These are phyloP conservation scores for Caracal caracal DNA, from an alignment of 2,113 vertebrate genomes.

Conservation along the genomic window DNA sequence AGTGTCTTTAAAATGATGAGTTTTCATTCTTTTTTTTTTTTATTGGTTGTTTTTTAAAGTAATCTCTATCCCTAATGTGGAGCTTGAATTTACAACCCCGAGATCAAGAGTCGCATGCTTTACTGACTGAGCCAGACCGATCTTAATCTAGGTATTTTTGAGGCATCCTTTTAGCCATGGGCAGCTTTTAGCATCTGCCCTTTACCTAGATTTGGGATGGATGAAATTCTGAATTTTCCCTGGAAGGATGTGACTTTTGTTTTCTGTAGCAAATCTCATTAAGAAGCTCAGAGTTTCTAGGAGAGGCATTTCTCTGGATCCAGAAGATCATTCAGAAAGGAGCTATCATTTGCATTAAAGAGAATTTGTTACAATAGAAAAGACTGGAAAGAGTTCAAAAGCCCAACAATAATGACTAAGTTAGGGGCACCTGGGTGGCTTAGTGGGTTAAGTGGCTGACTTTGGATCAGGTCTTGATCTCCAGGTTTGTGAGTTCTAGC, in stretches of 20 bases:
- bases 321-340: constrained; percentile 5
- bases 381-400: constrained; percentile 12
- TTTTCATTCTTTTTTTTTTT: background rate
- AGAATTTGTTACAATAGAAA: constrained; percentile 28
- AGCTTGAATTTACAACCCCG: background rate
- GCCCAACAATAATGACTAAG: background rate
- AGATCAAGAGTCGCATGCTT: background rate
- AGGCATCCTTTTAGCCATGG: background rate
- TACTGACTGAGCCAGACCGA: background rate
- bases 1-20: background rate
- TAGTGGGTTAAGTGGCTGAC: too few relatives aligned
- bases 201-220: constrained; percentile 56
- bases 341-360: background rate
- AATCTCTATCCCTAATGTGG: background rate
- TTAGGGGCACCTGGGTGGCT: too few relatives aligned
- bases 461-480: too few relatives aligned
- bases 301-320: constrained; percentile 26
- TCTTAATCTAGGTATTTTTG: background rate
- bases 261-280: background rate
- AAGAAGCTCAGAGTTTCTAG: background rate
- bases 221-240: background rate
- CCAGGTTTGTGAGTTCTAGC: too few relatives aligned
- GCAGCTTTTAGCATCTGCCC: background rate
- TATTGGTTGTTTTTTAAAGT: background rate
- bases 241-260: background rate